Evolutionary conservation across 2,113 vertebrate species (phyloP), one percentile per base, ranked within the genome.

Genomic region (Corythaixoides concolor): DNA sequence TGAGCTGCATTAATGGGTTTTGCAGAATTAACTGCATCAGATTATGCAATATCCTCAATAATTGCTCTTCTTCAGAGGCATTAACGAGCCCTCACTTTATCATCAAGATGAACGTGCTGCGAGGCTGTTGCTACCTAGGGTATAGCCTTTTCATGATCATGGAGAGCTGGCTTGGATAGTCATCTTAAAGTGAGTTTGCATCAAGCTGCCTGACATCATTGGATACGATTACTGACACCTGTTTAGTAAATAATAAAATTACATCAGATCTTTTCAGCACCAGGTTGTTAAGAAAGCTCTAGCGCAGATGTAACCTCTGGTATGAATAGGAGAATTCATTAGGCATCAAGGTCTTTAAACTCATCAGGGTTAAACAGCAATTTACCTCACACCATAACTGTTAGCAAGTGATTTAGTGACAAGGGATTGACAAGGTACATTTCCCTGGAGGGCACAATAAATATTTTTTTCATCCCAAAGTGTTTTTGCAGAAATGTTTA

Each of bases 401-500:
- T 88, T 96, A 97, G 81, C 90, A 96, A 96, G 85, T 92, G 96
- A 95, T 97, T 92, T 88, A 90, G 81, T 95, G 97, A 90, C 88
- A 96, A 95, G 84, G 94, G 82, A 91, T 88, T 78, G 75, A 96
- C 72, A 95, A 96, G 80, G 86, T 95, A 92, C 81, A 59, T 91
- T 97, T 96, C 83, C 89, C 96, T 83, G 69, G 89, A 95, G 95
- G 96, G 90, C 66, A 88, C 83, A 90, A 94, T 96, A 95, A 94
- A 96, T 75, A 89, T 93, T 89, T 92, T 78, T 90, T 92, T 79
- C 59, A 59, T 93, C 78, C 91, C 14, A 8, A 95, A 97, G 52
- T 59, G 12, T 94, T 98, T 97, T 94, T 91, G 56, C 77, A 86
- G 92, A 92, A 97, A 96, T 97, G 83, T 96, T 98, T 97, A 93